Evolutionary conservation across 2,888 invertebrate genomes (phyloP), one percentile per base, ranked within the genome.

Genomic region (Drosophila pegasa): DNA sequence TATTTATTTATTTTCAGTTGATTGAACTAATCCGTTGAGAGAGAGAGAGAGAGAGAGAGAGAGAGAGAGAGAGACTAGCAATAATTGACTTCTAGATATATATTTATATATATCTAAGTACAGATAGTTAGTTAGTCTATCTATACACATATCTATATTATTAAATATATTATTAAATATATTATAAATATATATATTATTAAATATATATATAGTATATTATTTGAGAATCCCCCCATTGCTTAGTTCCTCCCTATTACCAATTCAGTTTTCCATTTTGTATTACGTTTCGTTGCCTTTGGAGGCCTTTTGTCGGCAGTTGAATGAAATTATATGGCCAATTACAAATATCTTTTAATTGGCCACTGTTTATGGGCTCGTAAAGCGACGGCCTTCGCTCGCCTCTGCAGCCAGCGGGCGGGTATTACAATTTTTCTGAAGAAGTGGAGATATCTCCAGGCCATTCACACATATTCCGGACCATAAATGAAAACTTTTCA

Each of bases 311-410:
- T 27, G 51, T 29, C 45, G 59, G 40, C 47, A 35, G 63, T 57
- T 65, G 33, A 61, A 38, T 33, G 57, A 59, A 66, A 75, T 75
- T 65, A 71, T 71, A 79, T 71, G 84, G 71, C 59, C 64, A 83
- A 79, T 86, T 86, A 71, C 62, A 83, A 83, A 62, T 62, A 54
- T 54, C 48, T 56, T 48, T 59, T 56, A 86, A 86, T 80, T 71
- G 72, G 51, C 58, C 45, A 56, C 43, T 45, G 33, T 71, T 65
- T 65, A 65, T 59, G 66, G 41, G 16, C 12, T 48, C 70, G 25
- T 70, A 54, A 71, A 70, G 31, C 18, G 29, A 7, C 41, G 58
- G 67, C 74, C 71, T 71, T 55, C 43, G 29, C 50, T 58, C 27
- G 33, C 10, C 12, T 25, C 2, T 12, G 22, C 27, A 16, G 27